Conservation (phyloP, 2,113 vertebrate species). For the Chamaea fasciata region DNA sequence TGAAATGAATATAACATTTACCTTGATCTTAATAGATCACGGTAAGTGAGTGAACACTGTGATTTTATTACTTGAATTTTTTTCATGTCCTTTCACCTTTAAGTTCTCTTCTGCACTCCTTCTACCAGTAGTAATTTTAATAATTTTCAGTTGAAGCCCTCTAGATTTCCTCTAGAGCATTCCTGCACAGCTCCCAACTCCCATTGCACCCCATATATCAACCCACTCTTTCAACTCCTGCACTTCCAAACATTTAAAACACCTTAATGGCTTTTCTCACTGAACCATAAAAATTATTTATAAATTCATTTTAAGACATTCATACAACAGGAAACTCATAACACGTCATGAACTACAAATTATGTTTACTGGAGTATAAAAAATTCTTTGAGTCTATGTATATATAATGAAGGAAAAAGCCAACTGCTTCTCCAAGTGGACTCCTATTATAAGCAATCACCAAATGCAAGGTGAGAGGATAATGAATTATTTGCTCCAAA, state of each 20-base stretch:
- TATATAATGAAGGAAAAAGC: conserved; percentile 64
- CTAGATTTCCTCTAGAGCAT: conserved; percentile 1
- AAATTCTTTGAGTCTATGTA: conserved; percentile 49
- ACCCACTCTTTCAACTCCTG: conserved; percentile 60
- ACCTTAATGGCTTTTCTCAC: conserved; percentile 68
- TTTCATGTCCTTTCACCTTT: neutral
- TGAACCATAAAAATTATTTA: conserved; percentile 75
- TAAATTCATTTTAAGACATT: conserved; percentile 66
- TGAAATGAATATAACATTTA: neutral
- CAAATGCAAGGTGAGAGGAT: conserved; percentile 23
- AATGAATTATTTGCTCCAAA: conserved; percentile 48
- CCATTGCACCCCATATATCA: conserved; percentile 52
- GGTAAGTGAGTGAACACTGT: neutral
- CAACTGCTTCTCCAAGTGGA: conserved; percentile 35
- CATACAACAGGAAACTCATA: conserved; percentile 57
- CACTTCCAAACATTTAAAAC: conserved; percentile 69
- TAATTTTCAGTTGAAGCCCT: neutral
- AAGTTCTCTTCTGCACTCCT: neutral
- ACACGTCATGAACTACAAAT: conserved; percentile 63
- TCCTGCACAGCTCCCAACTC: conserved; percentile 31
- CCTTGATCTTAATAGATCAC: neutral
- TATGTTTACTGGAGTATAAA: conserved; percentile 65
- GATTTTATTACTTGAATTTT: neutral
- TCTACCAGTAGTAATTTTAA: neutral
- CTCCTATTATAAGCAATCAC: conserved; percentile 23